A percentile compares a stretch with the other conserved stretches of the same genome.
Evolutionary conservation across 2,888 invertebrate genomes (phyloP).

Genomic region (Caenorhabditis parvicauda): DNA sequence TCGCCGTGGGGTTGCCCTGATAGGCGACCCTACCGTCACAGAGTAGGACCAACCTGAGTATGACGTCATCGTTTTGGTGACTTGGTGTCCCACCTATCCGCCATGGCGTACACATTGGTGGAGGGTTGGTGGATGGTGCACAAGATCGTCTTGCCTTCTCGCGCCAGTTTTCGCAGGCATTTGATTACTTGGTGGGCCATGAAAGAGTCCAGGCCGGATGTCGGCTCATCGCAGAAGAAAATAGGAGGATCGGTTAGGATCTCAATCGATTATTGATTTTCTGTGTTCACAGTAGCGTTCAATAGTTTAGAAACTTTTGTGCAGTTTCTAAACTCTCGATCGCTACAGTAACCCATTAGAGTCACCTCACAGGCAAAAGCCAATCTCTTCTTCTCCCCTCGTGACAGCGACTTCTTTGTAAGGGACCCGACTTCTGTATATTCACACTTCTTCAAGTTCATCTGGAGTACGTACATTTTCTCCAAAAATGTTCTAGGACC

Average conservation of each 20-base stretch:
- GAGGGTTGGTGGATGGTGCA: slow-evolving; percentile 92
- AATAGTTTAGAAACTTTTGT: background rate
- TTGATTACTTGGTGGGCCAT: slow-evolving; percentile 38
- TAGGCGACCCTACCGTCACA: slow-evolving; percentile 39
- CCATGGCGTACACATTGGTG: slow-evolving; percentile 81
- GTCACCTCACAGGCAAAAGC: slow-evolving; percentile 87
- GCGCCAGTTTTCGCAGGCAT: slow-evolving; percentile 64
- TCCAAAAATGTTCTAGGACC: background rate
- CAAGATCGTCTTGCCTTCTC: slow-evolving; percentile 80
- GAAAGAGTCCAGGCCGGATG: slow-evolving; percentile 41
- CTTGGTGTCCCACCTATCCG: slow-evolving; percentile 74
- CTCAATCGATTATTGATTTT: slow-evolving; percentile 5
- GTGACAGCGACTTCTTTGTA: slow-evolving; percentile 79
- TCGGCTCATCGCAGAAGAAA: slow-evolving; percentile 45
- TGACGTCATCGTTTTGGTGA: too few species aligned
- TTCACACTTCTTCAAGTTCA: slow-evolving; percentile 25
- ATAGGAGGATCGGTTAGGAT: slow-evolving; percentile 42
- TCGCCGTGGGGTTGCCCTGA: slow-evolving; percentile 32
- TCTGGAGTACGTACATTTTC: slow-evolving; percentile 4
- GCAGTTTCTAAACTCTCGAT: background rate
- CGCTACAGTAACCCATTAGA: background rate
- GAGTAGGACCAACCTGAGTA: slow-evolving; percentile 38
- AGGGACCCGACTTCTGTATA: slow-evolving; percentile 30
- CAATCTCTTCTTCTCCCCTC: slow-evolving; percentile 89
- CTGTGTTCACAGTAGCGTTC: too few species aligned